Evolutionary conservation across 2,888 invertebrate genomes (phyloP).

Genomic region (Nomada ferruginata): DNA sequence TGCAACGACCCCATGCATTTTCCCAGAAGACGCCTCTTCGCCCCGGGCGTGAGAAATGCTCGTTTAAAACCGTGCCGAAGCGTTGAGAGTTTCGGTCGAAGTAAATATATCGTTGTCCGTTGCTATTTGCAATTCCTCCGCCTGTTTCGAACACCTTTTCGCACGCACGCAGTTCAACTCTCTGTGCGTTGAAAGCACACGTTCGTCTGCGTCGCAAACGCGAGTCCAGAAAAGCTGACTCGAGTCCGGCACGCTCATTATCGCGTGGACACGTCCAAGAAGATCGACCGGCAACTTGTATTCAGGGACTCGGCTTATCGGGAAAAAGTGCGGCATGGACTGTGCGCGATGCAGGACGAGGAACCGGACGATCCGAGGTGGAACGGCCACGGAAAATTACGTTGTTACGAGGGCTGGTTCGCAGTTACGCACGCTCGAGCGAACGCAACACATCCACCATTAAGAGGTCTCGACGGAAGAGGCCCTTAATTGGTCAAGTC

Average conservation of each 20-base stretch:
- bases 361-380: constrained; percentile 38
- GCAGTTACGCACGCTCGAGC: constrained; percentile 45
- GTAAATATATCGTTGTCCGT: too few relatives aligned
- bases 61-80: too few relatives aligned
- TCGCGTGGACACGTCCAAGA: not conserved
- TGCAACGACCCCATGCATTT: constrained; percentile 29
- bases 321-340: not conserved
- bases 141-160: too few relatives aligned
- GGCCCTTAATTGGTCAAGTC: constrained; percentile 82
- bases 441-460: constrained; percentile 55
- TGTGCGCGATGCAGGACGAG: not conserved
- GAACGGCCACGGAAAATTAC: constrained; percentile 65
- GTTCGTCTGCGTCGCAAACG: too few relatives aligned
- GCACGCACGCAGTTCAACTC: too few relatives aligned
- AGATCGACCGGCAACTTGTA: not conserved
- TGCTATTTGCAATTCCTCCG: too few relatives aligned
- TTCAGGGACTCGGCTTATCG: not conserved
- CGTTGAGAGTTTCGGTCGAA: too few relatives aligned
- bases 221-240: not conserved
- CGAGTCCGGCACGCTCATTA: too few relatives aligned
- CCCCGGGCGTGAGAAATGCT: too few relatives aligned
- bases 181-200: too few relatives aligned
- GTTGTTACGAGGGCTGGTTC: constrained; percentile 56
- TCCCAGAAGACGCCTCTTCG: not conserved
- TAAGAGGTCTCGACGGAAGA: constrained; percentile 75